Percentiles rank a stretch among this genome's conserved stretches.
These are phyloP conservation scores for Hyperoplus immaculatus DNA, from an alignment of 2,797 vertebrate genomes.

Conservation along the genomic window DNA sequence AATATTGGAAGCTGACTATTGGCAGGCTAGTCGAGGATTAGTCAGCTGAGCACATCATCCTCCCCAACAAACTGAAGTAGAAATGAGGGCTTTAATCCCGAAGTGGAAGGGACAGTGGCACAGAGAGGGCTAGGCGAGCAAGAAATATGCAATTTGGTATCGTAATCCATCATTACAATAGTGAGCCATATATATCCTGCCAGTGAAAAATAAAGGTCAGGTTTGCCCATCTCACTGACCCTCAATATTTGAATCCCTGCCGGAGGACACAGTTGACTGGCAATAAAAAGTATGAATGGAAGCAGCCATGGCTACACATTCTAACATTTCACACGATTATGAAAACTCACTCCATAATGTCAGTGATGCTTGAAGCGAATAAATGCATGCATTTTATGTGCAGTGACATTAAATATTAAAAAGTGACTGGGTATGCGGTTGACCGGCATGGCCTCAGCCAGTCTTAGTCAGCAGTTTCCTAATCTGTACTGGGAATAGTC, in stretches of 20 bases:
- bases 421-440: conserved; percentile 19
- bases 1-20: conserved; percentile 73
- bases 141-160: conserved; percentile 53
- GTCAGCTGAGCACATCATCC: conserved; percentile 71
- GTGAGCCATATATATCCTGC: background rate
- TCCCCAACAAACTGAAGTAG: conserved; percentile 68
- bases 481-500: conserved; percentile 24
- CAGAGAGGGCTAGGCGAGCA: conserved; percentile 19
- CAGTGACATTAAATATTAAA: conserved; percentile 49
- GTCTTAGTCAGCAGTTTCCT: conserved; percentile 54
- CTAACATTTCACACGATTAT: conserved; percentile 19
- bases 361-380: conserved; percentile 27
- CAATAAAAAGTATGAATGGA: conserved; percentile 31
- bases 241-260: conserved; percentile 33
- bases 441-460: conserved; percentile 18
- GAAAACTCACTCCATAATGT: conserved; percentile 16
- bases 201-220: conserved; percentile 2
- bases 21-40: conserved; percentile 78
- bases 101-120: conserved; percentile 49
- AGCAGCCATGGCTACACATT: conserved; percentile 28
- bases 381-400: conserved; percentile 15
- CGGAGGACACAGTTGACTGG: conserved; percentile 21
- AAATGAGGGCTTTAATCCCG: conserved; percentile 76
- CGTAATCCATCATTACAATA: conserved; percentile 47
- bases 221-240: conserved; percentile 32